Evolutionary conservation across 2,797 vertebrate genomes (phyloP).

Genomic region (Clarias platycephalus): DNA sequence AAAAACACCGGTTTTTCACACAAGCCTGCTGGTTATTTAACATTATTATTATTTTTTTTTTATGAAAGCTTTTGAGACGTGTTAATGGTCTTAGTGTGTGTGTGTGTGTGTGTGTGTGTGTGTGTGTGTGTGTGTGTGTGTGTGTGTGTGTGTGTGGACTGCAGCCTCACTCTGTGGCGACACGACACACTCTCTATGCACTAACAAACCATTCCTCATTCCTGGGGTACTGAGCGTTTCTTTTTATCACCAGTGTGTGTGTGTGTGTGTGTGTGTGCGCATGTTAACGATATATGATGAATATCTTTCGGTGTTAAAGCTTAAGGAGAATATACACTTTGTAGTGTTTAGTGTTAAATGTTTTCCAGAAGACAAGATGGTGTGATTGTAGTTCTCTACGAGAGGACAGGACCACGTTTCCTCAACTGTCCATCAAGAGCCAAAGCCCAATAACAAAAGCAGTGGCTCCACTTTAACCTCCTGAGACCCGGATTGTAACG

Average conservation of each 20-base stretch:
- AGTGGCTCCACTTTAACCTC: background rate
- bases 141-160: background rate
- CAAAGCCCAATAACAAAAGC: background rate
- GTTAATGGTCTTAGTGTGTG: background rate
- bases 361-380: slow-evolving; percentile 40
- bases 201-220: slow-evolving; percentile 82
- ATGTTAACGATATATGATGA: slow-evolving; percentile 84
- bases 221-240: slow-evolving; percentile 77
- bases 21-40: background rate
- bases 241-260: slow-evolving; percentile 32
- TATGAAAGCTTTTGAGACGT: background rate
- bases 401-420: slow-evolving; percentile 11
- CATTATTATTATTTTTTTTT: background rate
- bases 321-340: slow-evolving; percentile 41
- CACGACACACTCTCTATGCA: slow-evolving; percentile 88
- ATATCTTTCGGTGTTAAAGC: slow-evolving; percentile 59
- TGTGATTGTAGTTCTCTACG: slow-evolving; percentile 29
- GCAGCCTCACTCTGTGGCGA: slow-evolving; percentile 25
- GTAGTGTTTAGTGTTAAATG: slow-evolving; percentile 42
- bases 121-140: slow-evolving; percentile 9
- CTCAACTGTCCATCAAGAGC: background rate
- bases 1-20: background rate
- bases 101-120: slow-evolving; percentile 7
- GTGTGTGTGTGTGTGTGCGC: slow-evolving; percentile 61
- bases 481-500: no score